Percentiles rank a stretch among this genome's conserved stretches.
phyloP scores from a whole-genome alignment of 2,888 invertebrate genomes.

The Rhaphigaster nebulosa region DNA sequence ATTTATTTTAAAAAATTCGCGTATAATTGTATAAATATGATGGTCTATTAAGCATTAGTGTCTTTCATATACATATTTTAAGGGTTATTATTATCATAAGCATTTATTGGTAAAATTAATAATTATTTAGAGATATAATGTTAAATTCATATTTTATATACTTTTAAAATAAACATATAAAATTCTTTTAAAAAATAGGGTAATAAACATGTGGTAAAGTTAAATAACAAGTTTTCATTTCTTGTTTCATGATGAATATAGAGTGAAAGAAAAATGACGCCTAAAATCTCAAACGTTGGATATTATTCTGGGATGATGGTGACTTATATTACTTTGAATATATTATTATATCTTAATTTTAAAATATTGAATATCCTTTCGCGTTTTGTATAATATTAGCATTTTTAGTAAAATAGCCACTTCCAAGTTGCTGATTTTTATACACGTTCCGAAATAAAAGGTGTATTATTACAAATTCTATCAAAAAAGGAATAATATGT shows the following conservation, averaged over 20 bases:
- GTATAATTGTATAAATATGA: not conserved
- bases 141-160: not conserved
- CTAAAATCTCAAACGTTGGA: not conserved
- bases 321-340: not conserved
- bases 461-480: not conserved
- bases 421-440: not conserved
- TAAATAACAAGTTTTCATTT: not conserved
- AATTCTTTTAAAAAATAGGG: too few relatives aligned
- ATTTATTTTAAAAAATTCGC: too few relatives aligned
- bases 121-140: not conserved
- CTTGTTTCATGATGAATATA: conserved; percentile 11
- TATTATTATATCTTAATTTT: not conserved
- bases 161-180: not conserved
- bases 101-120: not conserved
- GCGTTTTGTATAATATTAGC: not conserved
- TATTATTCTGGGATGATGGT: conserved; percentile 3
- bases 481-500: not conserved
- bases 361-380: not conserved
- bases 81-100: too few relatives aligned
- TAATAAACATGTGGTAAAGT: not conserved
- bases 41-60: not conserved
- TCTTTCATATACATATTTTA: not conserved
- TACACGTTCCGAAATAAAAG: not conserved
- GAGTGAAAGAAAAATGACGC: conserved; percentile 2
- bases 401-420: not conserved